Evolutionary conservation across 1,140 invertebrate genomes (phyloP).

Genomic region (Neodiprion virginianus): DNA sequence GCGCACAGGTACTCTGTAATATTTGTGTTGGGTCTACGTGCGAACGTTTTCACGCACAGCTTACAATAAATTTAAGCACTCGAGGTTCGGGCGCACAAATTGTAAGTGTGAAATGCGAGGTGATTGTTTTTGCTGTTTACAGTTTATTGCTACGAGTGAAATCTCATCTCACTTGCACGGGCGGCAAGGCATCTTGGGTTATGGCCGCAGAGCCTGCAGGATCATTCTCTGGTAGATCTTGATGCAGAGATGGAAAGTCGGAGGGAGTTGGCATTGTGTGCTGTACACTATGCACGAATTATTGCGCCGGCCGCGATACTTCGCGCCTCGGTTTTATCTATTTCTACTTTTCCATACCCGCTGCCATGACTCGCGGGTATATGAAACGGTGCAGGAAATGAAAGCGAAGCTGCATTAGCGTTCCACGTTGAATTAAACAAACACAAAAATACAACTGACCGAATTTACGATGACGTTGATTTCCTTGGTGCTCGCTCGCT

Average conservation of each 20-base stretch:
- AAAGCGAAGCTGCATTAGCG: not conserved
- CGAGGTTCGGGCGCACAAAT: not conserved
- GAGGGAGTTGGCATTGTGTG: not conserved
- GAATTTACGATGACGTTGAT: not conserved
- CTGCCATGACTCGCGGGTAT: too few relatives aligned
- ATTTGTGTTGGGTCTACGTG: too few relatives aligned
- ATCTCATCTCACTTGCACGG: not conserved
- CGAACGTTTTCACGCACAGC: not conserved
- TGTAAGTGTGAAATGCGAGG: not conserved
- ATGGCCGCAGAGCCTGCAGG: not conserved
- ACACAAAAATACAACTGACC: not conserved
- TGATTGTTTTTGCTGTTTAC: not conserved
- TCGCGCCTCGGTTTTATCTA: not conserved
- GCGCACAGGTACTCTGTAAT: too few relatives aligned
- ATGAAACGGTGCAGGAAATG: not conserved
- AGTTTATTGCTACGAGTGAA: not conserved
- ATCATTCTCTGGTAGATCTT: not conserved
- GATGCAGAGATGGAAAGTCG: not conserved
- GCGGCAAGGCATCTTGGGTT: not conserved
- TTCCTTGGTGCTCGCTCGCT: too few relatives aligned
- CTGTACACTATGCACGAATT: too few relatives aligned
- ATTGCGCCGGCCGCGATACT: too few relatives aligned
- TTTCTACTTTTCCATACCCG: not conserved
- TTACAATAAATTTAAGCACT: not conserved
- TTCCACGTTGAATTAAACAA: not conserved